Percentiles rank a stretch among this genome's conserved stretches.
Evolutionary conservation across 2,113 vertebrate genomes (phyloP).

Genomic region (Mastomys coucha): DNA sequence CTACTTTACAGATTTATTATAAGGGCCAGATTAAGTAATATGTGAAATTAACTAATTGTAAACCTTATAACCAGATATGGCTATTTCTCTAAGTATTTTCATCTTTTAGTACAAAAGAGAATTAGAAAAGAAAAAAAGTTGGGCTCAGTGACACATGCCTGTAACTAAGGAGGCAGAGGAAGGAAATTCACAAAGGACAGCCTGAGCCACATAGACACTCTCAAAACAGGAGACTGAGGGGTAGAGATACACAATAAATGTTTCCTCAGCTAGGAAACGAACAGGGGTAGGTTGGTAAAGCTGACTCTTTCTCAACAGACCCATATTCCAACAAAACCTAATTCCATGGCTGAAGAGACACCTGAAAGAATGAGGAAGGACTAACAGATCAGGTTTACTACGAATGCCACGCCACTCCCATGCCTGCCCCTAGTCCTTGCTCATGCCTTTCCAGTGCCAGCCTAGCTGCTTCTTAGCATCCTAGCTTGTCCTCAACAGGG

Average conservation of each 20-base stretch:
- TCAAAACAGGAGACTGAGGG: not conserved
- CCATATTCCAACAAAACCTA: constrained; percentile 25
- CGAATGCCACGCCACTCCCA: not conserved
- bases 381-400: not conserved
- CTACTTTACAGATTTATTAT: constrained; percentile 25
- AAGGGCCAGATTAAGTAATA: constrained; percentile 28
- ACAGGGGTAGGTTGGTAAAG: not conserved
- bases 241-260: not conserved
- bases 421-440: not conserved
- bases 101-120: not conserved
- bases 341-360: not conserved
- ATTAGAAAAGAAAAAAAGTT: not conserved
- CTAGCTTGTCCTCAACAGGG: not conserved
- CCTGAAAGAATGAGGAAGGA: not conserved
- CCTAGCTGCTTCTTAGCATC: not conserved
- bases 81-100: constrained; percentile 40
- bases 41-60: constrained; percentile 1
- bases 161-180: not conserved
- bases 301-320: not conserved
- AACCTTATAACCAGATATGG: constrained; percentile 13
- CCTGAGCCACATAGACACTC: not conserved
- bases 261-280: constrained; percentile 16
- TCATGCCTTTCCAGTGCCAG: not conserved
- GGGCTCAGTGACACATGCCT: too few relatives aligned
- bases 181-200: not conserved